Conservation (phyloP, 2,888 invertebrate genomes). For the Camponotus fellah region DNA sequence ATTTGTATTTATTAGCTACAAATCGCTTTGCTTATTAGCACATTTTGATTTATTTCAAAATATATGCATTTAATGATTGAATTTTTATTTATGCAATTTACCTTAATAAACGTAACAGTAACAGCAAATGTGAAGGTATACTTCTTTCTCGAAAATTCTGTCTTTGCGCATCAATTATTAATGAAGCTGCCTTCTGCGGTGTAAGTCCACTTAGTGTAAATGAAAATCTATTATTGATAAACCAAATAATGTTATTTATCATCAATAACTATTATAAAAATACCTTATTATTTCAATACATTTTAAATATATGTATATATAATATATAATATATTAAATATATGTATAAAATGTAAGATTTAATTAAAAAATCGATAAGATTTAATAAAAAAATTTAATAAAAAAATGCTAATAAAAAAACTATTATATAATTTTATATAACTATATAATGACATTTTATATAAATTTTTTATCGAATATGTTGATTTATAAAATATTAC, state of each 20-base stretch:
- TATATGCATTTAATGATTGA: neutral
- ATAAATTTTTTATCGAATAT: neutral
- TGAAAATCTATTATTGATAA: conserved; percentile 83
- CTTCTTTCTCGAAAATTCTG: neutral
- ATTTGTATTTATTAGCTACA: neutral
- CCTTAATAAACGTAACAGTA: neutral
- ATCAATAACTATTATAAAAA: neutral
- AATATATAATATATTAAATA: no score
- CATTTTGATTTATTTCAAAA: neutral
- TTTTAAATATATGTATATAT: neutral
- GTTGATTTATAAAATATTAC: neutral
- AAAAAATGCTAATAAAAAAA: neutral
- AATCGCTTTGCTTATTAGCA: neutral
- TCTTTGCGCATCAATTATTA: conserved; percentile 33
- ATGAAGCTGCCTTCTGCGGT: neutral
- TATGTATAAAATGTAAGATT: neutral
- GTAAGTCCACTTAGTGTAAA: fast-evolving
- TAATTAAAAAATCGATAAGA: no score
- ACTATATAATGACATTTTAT: no score
- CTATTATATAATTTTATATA: no score
- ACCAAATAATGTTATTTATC: neutral
- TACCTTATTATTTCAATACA: neutral
- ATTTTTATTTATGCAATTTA: neutral
- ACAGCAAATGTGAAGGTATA: neutral
- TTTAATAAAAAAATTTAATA: no score